A percentile compares a stretch with the other conserved stretches of the same genome.
Conservation (phyloP, 2,797 vertebrate genomes). For the Mormyrus proboscirostris region DNA sequence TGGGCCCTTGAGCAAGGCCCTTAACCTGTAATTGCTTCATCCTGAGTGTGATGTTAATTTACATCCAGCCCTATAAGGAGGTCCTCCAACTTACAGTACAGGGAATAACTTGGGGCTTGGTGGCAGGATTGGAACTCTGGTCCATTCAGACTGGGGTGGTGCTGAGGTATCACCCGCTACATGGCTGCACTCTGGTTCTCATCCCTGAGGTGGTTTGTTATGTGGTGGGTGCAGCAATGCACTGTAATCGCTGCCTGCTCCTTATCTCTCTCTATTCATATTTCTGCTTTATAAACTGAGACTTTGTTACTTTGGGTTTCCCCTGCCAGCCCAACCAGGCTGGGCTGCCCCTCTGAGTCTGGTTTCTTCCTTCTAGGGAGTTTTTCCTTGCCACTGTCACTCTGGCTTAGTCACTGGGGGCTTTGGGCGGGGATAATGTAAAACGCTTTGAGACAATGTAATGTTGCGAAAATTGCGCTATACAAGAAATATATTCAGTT, state of each 20-base stretch:
- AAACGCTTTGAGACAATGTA: neutral
- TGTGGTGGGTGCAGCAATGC: neutral
- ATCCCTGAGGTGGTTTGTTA: neutral
- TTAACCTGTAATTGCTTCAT: neutral
- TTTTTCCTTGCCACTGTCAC: neutral
- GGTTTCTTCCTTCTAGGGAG: neutral
- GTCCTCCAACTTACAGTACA: neutral
- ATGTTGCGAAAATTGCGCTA: neutral
- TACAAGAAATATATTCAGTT: neutral
- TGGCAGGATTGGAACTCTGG: neutral
- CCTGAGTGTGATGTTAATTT: neutral
- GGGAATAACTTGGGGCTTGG: neutral
- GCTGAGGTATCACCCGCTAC: neutral
- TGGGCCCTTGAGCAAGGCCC: neutral
- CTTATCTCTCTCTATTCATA: neutral
- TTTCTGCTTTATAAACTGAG: neutral
- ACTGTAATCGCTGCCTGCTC: neutral
- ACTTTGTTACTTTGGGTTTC: neutral
- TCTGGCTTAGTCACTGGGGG: neutral
- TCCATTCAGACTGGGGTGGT: neutral
- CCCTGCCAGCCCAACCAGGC: neutral
- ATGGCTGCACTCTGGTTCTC: neutral
- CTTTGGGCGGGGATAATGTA: neutral
- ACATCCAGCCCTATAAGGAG: neutral
- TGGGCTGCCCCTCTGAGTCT: neutral